Percentiles rank a stretch among this genome's conserved stretches.
These are phyloP conservation scores for Epinotia ramella DNA, from an alignment of 2,888 invertebrate genomes.

Conservation along the genomic window DNA sequence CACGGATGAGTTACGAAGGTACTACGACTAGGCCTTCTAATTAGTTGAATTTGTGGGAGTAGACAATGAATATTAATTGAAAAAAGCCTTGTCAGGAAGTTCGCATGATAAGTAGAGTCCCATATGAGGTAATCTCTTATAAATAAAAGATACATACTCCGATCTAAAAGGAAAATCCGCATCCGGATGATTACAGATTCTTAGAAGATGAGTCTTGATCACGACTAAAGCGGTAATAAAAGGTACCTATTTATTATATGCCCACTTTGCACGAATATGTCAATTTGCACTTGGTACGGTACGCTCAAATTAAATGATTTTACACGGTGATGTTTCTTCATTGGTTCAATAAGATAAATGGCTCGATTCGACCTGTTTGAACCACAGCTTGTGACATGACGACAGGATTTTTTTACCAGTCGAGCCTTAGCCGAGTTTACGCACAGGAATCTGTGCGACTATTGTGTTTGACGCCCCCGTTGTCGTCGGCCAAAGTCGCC, in stretches of 20 bases:
- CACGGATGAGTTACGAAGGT: background rate
- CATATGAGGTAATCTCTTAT: slow-evolving; percentile 32
- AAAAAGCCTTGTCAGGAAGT: slow-evolving; percentile 14
- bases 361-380: background rate
- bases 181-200: slow-evolving; percentile 26
- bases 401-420: too few species aligned
- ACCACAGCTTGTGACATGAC: background rate
- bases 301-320: background rate
- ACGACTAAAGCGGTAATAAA: slow-evolving; percentile 9
- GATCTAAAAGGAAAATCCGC: slow-evolving; percentile 37
- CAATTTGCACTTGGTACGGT: background rate
- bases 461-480: background rate
- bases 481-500: too few species aligned
- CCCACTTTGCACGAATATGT: background rate
- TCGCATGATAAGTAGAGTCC: background rate
- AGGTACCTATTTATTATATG: background rate
- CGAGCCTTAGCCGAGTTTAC: too few species aligned
- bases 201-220: slow-evolving; percentile 31
- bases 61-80: background rate
- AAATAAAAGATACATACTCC: slow-evolving; percentile 26
- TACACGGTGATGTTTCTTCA: background rate
- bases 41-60: background rate
- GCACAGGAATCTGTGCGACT: background rate
- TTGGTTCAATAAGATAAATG: background rate
- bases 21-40: background rate